Evolutionary conservation across 2,797 vertebrate genomes (phyloP).

Genomic region (Jordanella pulchra): DNA sequence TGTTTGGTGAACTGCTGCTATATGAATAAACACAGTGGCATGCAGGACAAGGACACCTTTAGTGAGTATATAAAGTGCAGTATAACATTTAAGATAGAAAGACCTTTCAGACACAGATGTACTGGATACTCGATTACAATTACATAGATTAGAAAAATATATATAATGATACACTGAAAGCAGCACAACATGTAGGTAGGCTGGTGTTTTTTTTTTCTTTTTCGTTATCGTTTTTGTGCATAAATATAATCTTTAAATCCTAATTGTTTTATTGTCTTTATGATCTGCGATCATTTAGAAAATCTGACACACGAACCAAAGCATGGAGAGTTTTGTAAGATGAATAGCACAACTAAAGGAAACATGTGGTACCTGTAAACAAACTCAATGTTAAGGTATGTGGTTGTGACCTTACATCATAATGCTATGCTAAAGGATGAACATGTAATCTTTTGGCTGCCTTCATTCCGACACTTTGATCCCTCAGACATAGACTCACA

Average conservation of each 20-base stretch:
- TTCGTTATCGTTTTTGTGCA: too few species aligned
- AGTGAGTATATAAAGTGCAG: too few species aligned
- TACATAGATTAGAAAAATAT: too few species aligned
- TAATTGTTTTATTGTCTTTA: neutral
- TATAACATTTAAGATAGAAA: too few species aligned
- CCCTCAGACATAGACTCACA: slow-evolving; percentile 25
- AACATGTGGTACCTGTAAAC: neutral
- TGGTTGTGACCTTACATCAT: neutral
- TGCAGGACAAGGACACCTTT: too few species aligned
- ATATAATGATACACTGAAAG: too few species aligned
- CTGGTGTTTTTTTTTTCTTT: neutral
- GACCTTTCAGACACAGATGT: neutral
- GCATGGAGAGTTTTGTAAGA: neutral
- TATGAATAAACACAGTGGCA: too few species aligned
- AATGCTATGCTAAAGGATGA: neutral
- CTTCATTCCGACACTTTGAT: slow-evolving; percentile 11
- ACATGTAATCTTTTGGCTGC: neutral
- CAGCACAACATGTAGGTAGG: neutral
- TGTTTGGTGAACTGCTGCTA: too few species aligned
- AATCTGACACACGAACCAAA: neutral
- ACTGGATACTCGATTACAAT: too few species aligned
- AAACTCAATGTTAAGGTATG: neutral
- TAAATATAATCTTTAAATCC: neutral
- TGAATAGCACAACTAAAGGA: neutral
- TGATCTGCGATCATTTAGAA: neutral